Percentiles rank a stretch among this genome's conserved stretches.
Conservation (phyloP, 2,888 invertebrate species). For the Cryptosula pallasiana region DNA sequence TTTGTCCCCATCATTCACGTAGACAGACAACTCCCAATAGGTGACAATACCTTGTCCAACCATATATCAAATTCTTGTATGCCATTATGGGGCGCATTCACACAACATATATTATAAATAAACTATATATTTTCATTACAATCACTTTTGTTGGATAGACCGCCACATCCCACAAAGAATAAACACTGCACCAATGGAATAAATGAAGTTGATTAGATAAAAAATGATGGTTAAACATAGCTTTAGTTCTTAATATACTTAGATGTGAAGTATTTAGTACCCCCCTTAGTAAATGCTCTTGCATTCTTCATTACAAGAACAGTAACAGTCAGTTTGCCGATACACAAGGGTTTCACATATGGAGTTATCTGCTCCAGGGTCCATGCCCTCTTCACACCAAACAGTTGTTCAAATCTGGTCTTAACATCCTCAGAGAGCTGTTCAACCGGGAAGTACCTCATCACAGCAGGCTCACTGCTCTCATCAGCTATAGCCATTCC, state of each 20-base stretch:
- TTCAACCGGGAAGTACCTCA: slow-evolving; percentile 17
- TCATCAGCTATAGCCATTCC: not conserved
- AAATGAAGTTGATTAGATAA: no score
- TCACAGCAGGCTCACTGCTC: not conserved
- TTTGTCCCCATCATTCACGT: no score
- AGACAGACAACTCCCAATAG: no score
- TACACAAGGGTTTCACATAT: slow-evolving; percentile 4
- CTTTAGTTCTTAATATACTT: slow-evolving; percentile 8
- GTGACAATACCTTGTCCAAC: no score
- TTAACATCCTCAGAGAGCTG: slow-evolving; percentile 10
- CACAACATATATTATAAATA: no score
- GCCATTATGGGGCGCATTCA: no score
- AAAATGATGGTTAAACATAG: no score
- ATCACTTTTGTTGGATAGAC: no score
- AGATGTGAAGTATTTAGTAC: not conserved
- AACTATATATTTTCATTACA: no score
- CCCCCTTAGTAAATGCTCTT: not conserved
- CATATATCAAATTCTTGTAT: no score
- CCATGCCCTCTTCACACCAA: not conserved
- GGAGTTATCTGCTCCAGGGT: slow-evolving; percentile 17
- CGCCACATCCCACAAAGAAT: no score
- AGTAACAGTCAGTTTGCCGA: slow-evolving; percentile 15
- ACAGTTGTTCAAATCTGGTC: not conserved
- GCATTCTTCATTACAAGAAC: slow-evolving; percentile 19
- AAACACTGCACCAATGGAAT: no score